Evolutionary conservation across 2,888 invertebrate species (phyloP), one percentile per base, ranked within the genome.

Genomic region (Danaus chrysippus): DNA sequence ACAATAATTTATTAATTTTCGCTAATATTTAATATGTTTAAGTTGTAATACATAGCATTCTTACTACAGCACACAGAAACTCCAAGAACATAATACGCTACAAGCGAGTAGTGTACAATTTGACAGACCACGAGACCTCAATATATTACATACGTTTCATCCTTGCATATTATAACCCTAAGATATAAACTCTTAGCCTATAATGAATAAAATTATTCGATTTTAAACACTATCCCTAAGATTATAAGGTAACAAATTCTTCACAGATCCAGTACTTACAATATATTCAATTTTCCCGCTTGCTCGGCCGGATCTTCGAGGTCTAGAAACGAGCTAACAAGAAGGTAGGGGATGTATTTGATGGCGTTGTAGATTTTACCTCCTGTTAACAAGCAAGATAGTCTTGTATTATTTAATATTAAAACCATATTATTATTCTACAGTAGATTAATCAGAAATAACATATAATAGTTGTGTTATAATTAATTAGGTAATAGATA

Each of bases 251-350:
- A 34, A 54, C 57, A 55, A 60, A 54, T 55, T 57, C 54, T 11
- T 63, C 34, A 42, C 54, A 34, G 19, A 52, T 56, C 59, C 8
- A 43, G 19, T 17, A 58, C 65, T 61, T 69, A 71, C 69, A 73
- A 73, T 71, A 74, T 73, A 77, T 75, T 73, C 74, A 75, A 75
- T 75, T 75, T 74, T 71, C 72, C 67, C 65, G 72, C 70, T 70
- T 66, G 68, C 66, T 59, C 70, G 73, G 69, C 67, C 68, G 59
- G 49, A 55, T 64, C 56, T 56, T 58, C 56, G 59, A 55, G 56
- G 60, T 61, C 57, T 61, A 44, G 54, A 58, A 58, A 64, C 58
- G 57, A 56, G 60, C 54, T 63, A 63, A 63, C 63, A 57, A 63
- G 60, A 57, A 59, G 59, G 52, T 55, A 54, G 59, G 56, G 59